phyloP scores from a whole-genome alignment of 2,888 invertebrate genomes.

The Standfussiana lucernea region DNA sequence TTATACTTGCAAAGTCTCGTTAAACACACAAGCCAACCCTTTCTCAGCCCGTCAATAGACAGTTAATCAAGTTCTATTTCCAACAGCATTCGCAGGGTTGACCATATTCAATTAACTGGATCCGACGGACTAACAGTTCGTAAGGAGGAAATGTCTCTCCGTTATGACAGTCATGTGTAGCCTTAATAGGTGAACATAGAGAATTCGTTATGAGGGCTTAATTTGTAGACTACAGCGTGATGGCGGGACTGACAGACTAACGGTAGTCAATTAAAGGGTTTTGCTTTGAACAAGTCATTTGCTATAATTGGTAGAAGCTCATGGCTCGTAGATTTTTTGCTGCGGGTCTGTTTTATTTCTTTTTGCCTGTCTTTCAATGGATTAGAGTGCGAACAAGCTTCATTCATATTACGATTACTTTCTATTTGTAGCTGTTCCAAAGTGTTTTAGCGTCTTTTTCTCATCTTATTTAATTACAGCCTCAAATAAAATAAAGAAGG shows the following conservation, averaged over 20 bases:
- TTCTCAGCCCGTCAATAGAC: slow-evolving; percentile 38
- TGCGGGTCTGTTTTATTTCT: background rate
- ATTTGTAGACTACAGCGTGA: slow-evolving; percentile 21
- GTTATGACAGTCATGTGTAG: slow-evolving; percentile 51
- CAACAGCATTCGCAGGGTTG: slow-evolving; percentile 60
- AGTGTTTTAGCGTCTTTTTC: slow-evolving; percentile 5
- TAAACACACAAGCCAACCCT: slow-evolving; percentile 34
- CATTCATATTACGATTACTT: background rate
- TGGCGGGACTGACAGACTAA: slow-evolving; percentile 26
- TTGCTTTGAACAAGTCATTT: slow-evolving; percentile 40
- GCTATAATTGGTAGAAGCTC: slow-evolving; percentile 39
- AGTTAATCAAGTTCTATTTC: slow-evolving; percentile 63
- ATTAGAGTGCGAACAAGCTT: background rate
- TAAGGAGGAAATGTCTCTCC: slow-evolving; percentile 78
- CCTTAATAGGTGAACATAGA: slow-evolving; percentile 35
- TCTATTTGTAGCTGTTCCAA: background rate
- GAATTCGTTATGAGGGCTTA: slow-evolving; percentile 57
- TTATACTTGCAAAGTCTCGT: slow-evolving; percentile 58
- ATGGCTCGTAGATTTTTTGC: background rate
- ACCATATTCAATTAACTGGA: slow-evolving; percentile 74
- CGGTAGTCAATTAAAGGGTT: slow-evolving; percentile 39
- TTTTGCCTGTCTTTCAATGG: background rate
- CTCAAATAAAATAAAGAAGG: slow-evolving; percentile 20
- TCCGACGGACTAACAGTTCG: slow-evolving; percentile 65
- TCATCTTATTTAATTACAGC: background rate